Evolutionary conservation across 2,113 vertebrate species (phyloP).

Genomic region (Plecotus auritus): DNA sequence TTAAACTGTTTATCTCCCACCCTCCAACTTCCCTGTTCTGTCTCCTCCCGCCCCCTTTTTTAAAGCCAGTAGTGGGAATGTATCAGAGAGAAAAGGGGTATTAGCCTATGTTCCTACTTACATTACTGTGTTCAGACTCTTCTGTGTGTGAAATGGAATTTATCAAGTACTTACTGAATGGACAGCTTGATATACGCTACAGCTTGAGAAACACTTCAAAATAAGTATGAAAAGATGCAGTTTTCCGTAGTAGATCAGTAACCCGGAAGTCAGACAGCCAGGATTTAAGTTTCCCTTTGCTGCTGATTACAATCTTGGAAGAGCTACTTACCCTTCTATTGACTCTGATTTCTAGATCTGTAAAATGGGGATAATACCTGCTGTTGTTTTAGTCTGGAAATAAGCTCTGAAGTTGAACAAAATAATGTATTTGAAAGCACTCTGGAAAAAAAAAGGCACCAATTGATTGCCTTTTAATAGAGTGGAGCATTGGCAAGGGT

Average conservation of each 20-base stretch:
- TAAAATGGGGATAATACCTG: not conserved
- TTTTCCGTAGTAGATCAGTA: slow-evolving; percentile 27
- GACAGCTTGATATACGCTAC: not conserved
- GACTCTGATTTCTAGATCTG: slow-evolving; percentile 26
- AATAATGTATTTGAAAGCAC: slow-evolving; percentile 35
- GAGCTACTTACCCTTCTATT: not conserved
- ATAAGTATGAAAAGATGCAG: not conserved
- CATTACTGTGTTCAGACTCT: slow-evolving; percentile 16
- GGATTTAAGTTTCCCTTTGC: slow-evolving; percentile 28
- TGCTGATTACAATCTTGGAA: slow-evolving; percentile 26
- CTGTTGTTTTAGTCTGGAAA: slow-evolving; percentile 32
- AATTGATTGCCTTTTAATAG: slow-evolving; percentile 35
- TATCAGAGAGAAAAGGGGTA: not conserved
- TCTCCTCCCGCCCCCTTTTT: not conserved
- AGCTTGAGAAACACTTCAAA: slow-evolving; percentile 34
- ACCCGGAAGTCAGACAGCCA: slow-evolving; percentile 13
- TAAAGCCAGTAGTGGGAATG: not conserved
- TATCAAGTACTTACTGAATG: slow-evolving; percentile 22
- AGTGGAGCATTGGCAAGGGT: not conserved
- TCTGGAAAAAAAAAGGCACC: slow-evolving; percentile 24
- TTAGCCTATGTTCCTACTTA: not conserved
- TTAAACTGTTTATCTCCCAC: not conserved
- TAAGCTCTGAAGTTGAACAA: slow-evolving; percentile 25
- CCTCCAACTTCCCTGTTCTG: not conserved
- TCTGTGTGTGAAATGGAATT: not conserved